Conservation (phyloP, 2,888 invertebrate genomes). For the Eudasyphora cyanicolor region DNA sequence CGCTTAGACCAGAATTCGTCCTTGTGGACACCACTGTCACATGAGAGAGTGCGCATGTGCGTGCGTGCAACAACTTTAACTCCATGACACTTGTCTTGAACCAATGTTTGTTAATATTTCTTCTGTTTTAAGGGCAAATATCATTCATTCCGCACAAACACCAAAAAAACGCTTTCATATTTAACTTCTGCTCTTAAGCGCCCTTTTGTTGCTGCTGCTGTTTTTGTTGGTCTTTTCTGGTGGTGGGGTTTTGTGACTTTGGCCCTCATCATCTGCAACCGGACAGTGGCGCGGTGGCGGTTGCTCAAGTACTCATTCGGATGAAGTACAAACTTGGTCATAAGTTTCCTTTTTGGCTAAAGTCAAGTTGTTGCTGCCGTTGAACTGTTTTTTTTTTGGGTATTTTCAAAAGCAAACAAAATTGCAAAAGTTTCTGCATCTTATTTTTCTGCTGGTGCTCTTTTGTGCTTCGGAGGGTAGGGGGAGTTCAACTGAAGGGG, state of each 20-base stretch:
- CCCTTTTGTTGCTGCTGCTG: no score
- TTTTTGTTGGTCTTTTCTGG: conserved; percentile 14
- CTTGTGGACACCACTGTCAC: conserved; percentile 7
- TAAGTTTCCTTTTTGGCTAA: conserved; percentile 24
- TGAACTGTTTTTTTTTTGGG: background rate
- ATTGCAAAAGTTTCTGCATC: conserved; percentile 64
- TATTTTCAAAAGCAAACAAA: conserved; percentile 53
- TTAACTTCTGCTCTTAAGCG: conserved; percentile 59
- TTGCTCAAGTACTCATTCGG: conserved; percentile 52
- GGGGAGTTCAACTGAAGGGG: conserved; percentile 1
- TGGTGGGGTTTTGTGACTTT: conserved; percentile 42
- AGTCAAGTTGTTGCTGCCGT: background rate
- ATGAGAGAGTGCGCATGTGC: conserved; percentile 17
- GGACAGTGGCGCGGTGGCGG: conserved; percentile 22
- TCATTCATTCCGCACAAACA: conserved; percentile 36
- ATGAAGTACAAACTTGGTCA: background rate
- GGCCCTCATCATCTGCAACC: conserved; percentile 49
- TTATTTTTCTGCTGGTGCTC: conserved; percentile 13
- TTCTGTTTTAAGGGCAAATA: conserved; percentile 55
- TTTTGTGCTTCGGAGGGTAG: background rate
- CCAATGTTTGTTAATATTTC: conserved; percentile 38
- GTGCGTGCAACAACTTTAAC: conserved; percentile 25
- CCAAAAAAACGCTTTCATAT: conserved; percentile 55
- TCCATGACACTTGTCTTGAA: conserved; percentile 56
- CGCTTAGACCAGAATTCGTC: background rate